phyloP scores from a whole-genome alignment of 2,888 invertebrate species.

The Branchipolynoe longqiensis region DNA sequence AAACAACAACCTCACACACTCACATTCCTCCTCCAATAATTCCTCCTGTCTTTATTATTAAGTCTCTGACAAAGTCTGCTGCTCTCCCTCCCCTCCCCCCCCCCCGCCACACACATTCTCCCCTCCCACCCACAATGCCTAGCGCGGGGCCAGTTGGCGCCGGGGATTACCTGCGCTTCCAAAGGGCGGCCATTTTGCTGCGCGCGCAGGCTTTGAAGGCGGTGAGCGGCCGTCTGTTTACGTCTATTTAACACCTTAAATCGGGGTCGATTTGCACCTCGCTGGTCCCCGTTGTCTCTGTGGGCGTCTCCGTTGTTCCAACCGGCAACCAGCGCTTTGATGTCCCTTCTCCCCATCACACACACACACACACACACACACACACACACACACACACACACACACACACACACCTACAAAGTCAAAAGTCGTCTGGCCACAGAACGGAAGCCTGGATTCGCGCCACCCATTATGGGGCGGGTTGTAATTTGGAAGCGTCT shows the following conservation, averaged over 20 bases:
- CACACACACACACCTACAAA: no score
- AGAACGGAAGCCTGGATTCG: background rate
- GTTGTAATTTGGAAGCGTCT: background rate
- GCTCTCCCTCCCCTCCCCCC: no score
- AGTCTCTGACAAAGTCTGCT: no score
- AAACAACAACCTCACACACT: no score
- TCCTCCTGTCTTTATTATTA: no score
- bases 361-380: no score
- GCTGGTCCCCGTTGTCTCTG: background rate
- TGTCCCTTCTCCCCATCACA: background rate
- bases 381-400: no score
- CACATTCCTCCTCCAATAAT: no score
- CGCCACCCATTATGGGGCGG: background rate
- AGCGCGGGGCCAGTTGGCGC: background rate
- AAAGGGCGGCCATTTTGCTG: background rate
- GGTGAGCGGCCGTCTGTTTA: conserved; percentile 10
- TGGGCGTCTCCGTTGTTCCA: background rate
- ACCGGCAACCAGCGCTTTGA: background rate
- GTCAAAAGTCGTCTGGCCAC: conserved; percentile 12
- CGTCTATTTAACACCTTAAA: conserved; percentile 26
- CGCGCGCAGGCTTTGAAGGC: conserved; percentile 36
- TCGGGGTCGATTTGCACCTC: conserved; percentile 16
- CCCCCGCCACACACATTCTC: no score
- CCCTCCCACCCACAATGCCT: no score
- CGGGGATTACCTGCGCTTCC: background rate